A percentile compares a stretch with the other conserved stretches of the same genome.
Evolutionary conservation across 2,113 vertebrate species (phyloP).

Genomic region (Diadophis punctatus): DNA sequence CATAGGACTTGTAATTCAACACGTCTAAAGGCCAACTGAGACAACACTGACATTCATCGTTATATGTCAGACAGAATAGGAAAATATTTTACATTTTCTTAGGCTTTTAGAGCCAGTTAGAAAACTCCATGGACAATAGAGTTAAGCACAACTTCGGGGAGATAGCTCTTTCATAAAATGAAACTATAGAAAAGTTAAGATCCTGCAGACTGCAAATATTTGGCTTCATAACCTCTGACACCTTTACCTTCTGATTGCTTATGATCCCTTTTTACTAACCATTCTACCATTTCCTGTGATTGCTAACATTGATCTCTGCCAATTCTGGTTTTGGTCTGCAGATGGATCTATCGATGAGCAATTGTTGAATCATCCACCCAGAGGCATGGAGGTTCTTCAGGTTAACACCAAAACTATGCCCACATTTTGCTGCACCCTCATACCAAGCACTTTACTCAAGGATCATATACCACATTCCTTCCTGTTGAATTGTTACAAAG

Average conservation of each 20-base stretch:
- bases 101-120: neutral
- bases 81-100: neutral
- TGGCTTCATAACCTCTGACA: neutral
- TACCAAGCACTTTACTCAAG: constrained; percentile 16
- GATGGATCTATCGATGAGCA: neutral
- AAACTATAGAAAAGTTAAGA: neutral
- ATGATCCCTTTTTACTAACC: neutral
- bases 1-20: neutral
- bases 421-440: constrained; percentile 21
- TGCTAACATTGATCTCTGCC: neutral
- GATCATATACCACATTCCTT: neutral
- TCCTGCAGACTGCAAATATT: neutral
- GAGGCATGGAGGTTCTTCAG: neutral
- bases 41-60: neutral
- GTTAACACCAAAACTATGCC: neutral
- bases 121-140: neutral
- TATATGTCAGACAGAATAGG: neutral
- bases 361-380: constrained; percentile 7
- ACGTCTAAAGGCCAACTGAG: neutral
- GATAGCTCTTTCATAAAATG: neutral
- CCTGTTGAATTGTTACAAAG: neutral
- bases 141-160: neutral
- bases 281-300: neutral
- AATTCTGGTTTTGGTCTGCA: neutral
- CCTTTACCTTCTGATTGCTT: neutral